Conservation (phyloP, 2,888 invertebrate genomes). For the Cheiracanthium punctorium region DNA sequence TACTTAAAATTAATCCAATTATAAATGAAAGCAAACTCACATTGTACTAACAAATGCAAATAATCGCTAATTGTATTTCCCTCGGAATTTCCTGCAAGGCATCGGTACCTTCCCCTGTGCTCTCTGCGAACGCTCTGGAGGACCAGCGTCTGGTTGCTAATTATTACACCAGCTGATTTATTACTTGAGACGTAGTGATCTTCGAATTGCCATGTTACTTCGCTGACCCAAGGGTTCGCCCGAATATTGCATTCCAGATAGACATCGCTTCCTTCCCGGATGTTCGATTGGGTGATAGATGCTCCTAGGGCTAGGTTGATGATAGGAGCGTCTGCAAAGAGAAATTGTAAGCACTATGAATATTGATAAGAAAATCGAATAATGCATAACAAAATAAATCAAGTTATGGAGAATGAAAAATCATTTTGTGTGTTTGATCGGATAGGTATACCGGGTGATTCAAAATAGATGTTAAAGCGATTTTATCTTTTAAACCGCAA, state of each 20-base stretch:
- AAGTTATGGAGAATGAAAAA: too few species aligned
- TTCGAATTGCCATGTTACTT: conserved; percentile 83
- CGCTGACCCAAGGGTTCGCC: conserved; percentile 89
- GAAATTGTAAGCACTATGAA: too few species aligned
- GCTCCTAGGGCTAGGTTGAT: conserved; percentile 88
- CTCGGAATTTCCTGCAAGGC: conserved; percentile 72
- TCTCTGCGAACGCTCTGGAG: conserved; percentile 72
- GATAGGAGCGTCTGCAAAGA: conserved; percentile 86
- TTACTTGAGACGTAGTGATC: conserved; percentile 71
- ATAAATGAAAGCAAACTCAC: conserved; percentile 70
- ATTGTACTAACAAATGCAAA: conserved; percentile 72
- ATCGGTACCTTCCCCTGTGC: conserved; percentile 72
- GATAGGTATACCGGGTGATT: too few species aligned
- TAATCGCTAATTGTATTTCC: conserved; percentile 72
- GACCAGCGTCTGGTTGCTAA: conserved; percentile 73
- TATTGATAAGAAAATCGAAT: too few species aligned
- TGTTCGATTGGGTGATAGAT: conserved; percentile 88
- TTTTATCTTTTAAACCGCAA: too few species aligned
- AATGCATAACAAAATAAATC: too few species aligned
- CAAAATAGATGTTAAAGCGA: too few species aligned
- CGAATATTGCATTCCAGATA: conserved; percentile 94
- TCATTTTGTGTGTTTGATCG: too few species aligned
- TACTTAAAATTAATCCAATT: too few species aligned
- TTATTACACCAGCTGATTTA: conserved; percentile 72
- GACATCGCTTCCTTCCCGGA: conserved; percentile 93